A percentile compares a stretch with the other conserved stretches of the same genome.
These are phyloP conservation scores for Pyrochroa serraticornis DNA, from an alignment of 2,888 invertebrate genomes.

Conservation along the genomic window DNA sequence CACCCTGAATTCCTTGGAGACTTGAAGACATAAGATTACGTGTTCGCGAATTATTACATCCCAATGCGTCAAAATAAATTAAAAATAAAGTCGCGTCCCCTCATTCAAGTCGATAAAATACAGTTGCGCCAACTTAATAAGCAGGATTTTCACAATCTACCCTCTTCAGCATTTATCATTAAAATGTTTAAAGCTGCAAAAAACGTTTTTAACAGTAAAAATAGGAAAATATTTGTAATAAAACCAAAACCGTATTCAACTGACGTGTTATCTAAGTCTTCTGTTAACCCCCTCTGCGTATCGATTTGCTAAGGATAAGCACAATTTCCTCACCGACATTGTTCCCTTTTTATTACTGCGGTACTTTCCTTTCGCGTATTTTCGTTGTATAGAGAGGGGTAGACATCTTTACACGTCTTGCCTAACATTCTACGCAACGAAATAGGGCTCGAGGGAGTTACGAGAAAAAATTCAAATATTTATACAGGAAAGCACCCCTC, in stretches of 20 bases:
- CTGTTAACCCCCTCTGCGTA: conserved; percentile 15
- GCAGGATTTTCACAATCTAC: too few relatives aligned
- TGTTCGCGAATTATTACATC: conserved; percentile 34
- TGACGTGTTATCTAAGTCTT: background rate
- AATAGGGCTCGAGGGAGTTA: conserved; percentile 30
- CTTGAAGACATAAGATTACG: conserved; percentile 29
- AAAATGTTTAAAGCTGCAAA: background rate
- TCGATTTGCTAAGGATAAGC: conserved; percentile 30
- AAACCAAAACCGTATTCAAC: background rate
- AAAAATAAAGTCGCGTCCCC: background rate
- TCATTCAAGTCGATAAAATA: too few relatives aligned
- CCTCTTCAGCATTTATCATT: background rate
- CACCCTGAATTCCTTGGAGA: conserved; percentile 33
- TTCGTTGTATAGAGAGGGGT: conserved; percentile 13
- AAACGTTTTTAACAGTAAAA: background rate
- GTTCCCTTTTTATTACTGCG: conserved; percentile 33
- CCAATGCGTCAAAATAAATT: conserved; percentile 13
- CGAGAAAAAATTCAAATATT: conserved; percentile 37
- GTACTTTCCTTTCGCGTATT: conserved; percentile 31
- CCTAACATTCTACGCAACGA: conserved; percentile 17
- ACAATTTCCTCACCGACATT: conserved; percentile 26
- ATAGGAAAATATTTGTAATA: background rate
- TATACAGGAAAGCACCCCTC: conserved; percentile 20
- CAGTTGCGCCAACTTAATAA: too few relatives aligned
- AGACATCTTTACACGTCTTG: conserved; percentile 27